Evolutionary conservation across 1,140 invertebrate species (phyloP), one percentile per base, ranked within the genome.

Genomic region (Macrotrachela quadricornifera): DNA sequence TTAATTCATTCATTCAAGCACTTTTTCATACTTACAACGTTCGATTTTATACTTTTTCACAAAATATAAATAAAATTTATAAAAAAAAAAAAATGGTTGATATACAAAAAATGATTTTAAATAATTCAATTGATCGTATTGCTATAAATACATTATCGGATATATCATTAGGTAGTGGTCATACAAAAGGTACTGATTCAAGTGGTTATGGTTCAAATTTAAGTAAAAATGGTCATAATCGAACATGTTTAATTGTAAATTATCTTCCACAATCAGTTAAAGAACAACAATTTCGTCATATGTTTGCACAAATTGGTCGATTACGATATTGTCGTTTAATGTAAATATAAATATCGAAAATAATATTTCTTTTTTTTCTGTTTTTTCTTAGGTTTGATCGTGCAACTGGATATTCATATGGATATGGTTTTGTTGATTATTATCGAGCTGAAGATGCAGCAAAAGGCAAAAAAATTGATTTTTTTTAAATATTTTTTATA

Each of bases 191-290:
- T 30, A 30, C 21, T 2, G 21, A 30, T 30, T 30, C 21, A 30
- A 30, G 21, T 30, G 21, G 21, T 30, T 30, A 30, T 30, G 21
- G 21, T 4, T 30, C 21, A 30, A 30, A 30, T 30, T 30, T 30
- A 30, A 30, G 21, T 30, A 30, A 30, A 30, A 2, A 30, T 30
- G 8, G 21, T 30, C 21, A 30, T 17, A 52, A 40, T 41, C 46
- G 38, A 75, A 74, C 71, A 15, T 99, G 97, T 75, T 78, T 55
- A 37, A 55, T 55, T 10, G 54, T 55, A 11, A 55, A 55, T 39
- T 55, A 55, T 16, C n/a, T 55, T 18, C 54, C 54, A 12, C 54
- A 55, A 36, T 40, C 48, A 15, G 45, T 55, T 10, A 55, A 55
- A 30, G 54, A 55, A 15, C 36, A 51, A n/a, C 40, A 55, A 17